Percentiles rank a stretch among this genome's conserved stretches.
Evolutionary conservation across 2,113 vertebrate genomes (phyloP).

Genomic region (Pardalotus punctatus): DNA sequence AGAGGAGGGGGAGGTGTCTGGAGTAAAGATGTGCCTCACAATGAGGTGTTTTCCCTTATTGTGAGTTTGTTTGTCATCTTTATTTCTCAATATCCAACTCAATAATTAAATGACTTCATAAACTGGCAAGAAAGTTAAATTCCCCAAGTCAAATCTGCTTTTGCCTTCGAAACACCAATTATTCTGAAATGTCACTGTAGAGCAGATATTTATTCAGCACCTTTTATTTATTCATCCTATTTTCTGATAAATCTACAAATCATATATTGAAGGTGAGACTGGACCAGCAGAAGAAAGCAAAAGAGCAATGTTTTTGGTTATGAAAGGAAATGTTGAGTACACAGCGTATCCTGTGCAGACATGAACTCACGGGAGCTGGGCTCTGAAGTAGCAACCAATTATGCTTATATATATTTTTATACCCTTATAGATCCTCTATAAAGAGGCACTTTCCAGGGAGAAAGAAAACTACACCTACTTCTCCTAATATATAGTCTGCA

Average conservation of each 20-base stretch:
- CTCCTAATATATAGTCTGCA: background rate
- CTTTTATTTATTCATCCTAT: background rate
- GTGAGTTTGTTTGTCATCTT: background rate
- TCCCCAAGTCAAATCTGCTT: background rate
- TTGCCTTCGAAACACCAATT: background rate
- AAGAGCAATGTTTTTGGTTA: background rate
- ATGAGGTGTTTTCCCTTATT: background rate
- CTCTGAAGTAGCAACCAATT: background rate
- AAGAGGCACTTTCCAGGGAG: background rate
- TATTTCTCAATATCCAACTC: background rate
- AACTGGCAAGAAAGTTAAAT: background rate
- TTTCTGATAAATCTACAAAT: background rate
- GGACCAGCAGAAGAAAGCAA: background rate
- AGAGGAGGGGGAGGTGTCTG: background rate
- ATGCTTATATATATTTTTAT: background rate
- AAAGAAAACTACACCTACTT: background rate
- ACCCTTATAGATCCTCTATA: background rate
- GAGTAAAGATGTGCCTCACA: background rate
- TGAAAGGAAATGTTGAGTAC: background rate
- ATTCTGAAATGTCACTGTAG: background rate
- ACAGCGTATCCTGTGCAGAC: background rate
- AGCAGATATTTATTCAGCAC: background rate
- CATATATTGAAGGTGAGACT: background rate
- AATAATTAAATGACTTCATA: background rate
- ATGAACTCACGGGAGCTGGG: accelerated